Conservation (phyloP, 2,113 vertebrate species). For the Xiphophorus couchianus region DNA sequence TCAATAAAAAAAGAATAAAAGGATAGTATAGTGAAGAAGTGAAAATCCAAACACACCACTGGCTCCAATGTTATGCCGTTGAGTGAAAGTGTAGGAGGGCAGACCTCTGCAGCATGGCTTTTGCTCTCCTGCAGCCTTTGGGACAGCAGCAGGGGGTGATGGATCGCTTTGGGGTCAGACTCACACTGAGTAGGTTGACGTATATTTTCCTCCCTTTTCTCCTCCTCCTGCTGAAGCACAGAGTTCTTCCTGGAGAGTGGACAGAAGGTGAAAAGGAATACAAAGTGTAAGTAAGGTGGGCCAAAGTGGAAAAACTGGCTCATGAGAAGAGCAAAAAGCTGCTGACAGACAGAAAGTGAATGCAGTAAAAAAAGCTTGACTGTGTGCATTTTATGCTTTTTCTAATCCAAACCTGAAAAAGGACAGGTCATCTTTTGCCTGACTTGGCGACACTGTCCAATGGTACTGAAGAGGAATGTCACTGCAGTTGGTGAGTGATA, state of each 20-base stretch:
- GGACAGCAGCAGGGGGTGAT: slow-evolving; percentile 71
- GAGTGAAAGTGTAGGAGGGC: slow-evolving; percentile 69
- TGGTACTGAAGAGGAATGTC: slow-evolving; percentile 81
- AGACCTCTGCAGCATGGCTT: slow-evolving; percentile 59
- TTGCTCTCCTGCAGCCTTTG: slow-evolving; percentile 70
- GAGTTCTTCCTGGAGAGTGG: slow-evolving; percentile 69
- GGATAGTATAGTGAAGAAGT: background rate
- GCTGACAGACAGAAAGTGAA: background rate
- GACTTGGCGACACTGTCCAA: slow-evolving; percentile 82
- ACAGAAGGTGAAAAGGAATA: slow-evolving; percentile 15
- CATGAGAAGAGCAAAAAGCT: slow-evolving; percentile 1
- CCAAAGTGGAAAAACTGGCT: slow-evolving; percentile 16
- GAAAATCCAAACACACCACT: slow-evolving; percentile 71
- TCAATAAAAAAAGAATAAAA: background rate
- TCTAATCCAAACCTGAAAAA: slow-evolving; percentile 66
- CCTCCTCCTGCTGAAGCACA: slow-evolving; percentile 56
- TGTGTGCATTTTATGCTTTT: background rate
- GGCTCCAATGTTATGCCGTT: slow-evolving; percentile 80
- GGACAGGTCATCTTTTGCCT: slow-evolving; percentile 79
- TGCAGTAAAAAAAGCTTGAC: background rate
- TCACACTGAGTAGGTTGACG: slow-evolving; percentile 73
- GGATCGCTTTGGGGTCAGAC: slow-evolving; percentile 64
- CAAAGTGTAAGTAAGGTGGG: background rate
- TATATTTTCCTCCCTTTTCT: slow-evolving; percentile 44
- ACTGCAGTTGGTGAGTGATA: slow-evolving; percentile 84